Evolutionary conservation across 2,888 invertebrate genomes (phyloP).

Genomic region (Blastobasis lacticolella): DNA sequence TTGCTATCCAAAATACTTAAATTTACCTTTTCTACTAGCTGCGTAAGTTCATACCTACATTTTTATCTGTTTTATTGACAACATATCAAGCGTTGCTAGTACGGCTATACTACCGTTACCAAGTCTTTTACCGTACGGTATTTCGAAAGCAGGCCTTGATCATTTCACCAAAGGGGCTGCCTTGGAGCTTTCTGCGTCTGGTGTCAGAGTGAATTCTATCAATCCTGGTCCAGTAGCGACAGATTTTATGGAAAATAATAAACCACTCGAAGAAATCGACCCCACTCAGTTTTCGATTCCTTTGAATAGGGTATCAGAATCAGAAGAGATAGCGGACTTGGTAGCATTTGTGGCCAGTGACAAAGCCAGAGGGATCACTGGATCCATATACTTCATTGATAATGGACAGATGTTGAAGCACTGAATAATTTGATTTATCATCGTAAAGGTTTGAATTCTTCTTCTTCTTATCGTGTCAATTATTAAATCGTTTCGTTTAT

Average conservation of each 20-base stretch:
- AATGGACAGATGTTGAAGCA: slow-evolving; percentile 15
- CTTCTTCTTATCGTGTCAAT: no score
- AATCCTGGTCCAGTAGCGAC: slow-evolving; percentile 79
- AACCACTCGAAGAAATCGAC: slow-evolving; percentile 56
- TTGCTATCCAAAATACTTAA: no score
- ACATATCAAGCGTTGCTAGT: slow-evolving; percentile 17
- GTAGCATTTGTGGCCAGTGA: slow-evolving; percentile 20
- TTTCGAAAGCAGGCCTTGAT: slow-evolving; percentile 66
- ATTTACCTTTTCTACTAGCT: no score
- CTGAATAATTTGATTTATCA: neutral
- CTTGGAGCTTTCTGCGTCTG: slow-evolving; percentile 72
- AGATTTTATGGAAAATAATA: slow-evolving; percentile 45
- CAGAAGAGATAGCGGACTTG: slow-evolving; percentile 24
- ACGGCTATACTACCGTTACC: slow-evolving; percentile 2
- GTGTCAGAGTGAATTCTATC: slow-evolving; percentile 79
- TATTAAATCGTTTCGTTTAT: no score
- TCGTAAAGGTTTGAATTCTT: no score
- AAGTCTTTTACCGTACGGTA: slow-evolving; percentile 11
- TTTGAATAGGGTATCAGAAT: slow-evolving; percentile 13
- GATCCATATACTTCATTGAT: slow-evolving; percentile 19
- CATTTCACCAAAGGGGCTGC: slow-evolving; percentile 82
- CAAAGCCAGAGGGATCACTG: slow-evolving; percentile 22
- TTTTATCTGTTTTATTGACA: neutral
- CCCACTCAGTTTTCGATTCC: slow-evolving; percentile 4
- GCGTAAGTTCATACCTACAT: no score